Percentiles rank a stretch among this genome's conserved stretches.
These are phyloP conservation scores for Apeltes quadracus DNA, from an alignment of 2,113 vertebrate species.

Conservation along the genomic window DNA sequence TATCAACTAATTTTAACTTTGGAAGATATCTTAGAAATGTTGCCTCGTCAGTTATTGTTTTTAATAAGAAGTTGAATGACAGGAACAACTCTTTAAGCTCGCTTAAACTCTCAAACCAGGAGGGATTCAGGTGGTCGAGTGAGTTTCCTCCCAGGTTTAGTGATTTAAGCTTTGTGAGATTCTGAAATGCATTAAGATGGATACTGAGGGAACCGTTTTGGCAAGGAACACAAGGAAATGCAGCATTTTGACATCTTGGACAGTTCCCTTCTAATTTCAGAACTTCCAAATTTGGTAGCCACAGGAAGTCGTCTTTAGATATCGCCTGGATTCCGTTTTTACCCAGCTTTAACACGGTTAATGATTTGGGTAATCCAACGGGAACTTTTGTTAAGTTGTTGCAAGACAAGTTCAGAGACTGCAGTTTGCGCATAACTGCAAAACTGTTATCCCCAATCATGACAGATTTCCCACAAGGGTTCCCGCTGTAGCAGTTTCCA, in stretches of 20 bases:
- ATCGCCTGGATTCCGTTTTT: slow-evolving; percentile 74
- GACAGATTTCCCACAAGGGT: slow-evolving; percentile 49
- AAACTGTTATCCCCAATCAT: slow-evolving; percentile 41
- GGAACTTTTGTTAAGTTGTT: slow-evolving; percentile 76
- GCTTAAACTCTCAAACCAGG: slow-evolving; percentile 72
- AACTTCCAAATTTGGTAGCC: slow-evolving; percentile 47
- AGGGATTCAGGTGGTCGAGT: slow-evolving; percentile 41
- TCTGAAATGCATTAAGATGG: slow-evolving; percentile 68
- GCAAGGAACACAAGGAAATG: slow-evolving; percentile 72
- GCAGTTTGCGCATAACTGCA: slow-evolving; percentile 48
- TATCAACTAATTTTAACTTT: slow-evolving; percentile 73
- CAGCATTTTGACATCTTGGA: slow-evolving; percentile 78
- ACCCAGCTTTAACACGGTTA: slow-evolving; percentile 47
- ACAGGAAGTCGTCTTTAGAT: slow-evolving; percentile 62
- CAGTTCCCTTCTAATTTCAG: slow-evolving; percentile 82
- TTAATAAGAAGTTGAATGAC: slow-evolving; percentile 74
- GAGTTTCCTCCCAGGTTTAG: slow-evolving; percentile 79
- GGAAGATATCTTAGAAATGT: slow-evolving; percentile 70
- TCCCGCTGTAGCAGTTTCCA: slow-evolving; percentile 73
- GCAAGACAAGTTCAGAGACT: slow-evolving; percentile 53
- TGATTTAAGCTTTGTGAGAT: slow-evolving; percentile 37
- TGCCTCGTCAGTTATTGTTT: slow-evolving; percentile 42
- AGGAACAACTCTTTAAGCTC: slow-evolving; percentile 70
- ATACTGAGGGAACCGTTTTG: slow-evolving; percentile 68
- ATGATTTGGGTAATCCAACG: slow-evolving; percentile 42